Percentiles rank a stretch among this genome's conserved stretches.
Evolutionary conservation across 92 coral and sea anemone genomes (phyloP).

Genomic region (Palythoa caribaeorum): DNA sequence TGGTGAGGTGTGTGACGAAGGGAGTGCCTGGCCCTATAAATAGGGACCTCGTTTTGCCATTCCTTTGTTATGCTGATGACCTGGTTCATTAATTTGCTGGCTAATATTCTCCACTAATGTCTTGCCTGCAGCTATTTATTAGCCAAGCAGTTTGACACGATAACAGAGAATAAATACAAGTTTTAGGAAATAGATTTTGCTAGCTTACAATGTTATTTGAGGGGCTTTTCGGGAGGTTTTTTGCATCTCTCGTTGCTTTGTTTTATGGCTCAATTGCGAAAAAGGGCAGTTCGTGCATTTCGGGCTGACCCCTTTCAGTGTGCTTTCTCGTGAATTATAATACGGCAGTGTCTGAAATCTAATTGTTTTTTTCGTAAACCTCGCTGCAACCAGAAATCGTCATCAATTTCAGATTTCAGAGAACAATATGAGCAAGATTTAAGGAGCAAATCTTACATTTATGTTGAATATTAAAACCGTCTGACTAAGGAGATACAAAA

Average conservation of each 20-base stretch:
- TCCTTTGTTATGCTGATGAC: slow-evolving; percentile 85
- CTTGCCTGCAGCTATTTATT: slow-evolving; percentile 84
- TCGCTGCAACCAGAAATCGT: slow-evolving; percentile 4
- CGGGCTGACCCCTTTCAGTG: slow-evolving; percentile 15
- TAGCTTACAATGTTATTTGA: slow-evolving; percentile 20
- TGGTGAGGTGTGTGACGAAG: slow-evolving; percentile 33
- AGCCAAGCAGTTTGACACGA: slow-evolving; percentile 44
- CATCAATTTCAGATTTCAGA: not conserved
- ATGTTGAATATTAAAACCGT: not conserved
- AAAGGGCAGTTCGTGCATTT: slow-evolving; percentile 19
- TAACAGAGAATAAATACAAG: slow-evolving; percentile 48
- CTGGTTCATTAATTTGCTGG: slow-evolving; percentile 73
- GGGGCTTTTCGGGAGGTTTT: not conserved
- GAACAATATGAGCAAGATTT: slow-evolving; percentile 18
- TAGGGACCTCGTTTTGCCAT: slow-evolving; percentile 70
- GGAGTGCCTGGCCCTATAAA: slow-evolving; percentile 72
- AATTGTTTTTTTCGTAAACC: slow-evolving; percentile 41
- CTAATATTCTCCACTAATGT: slow-evolving; percentile 79
- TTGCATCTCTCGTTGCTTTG: not conserved
- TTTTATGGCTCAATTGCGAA: not conserved
- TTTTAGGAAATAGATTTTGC: slow-evolving; percentile 20
- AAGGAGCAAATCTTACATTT: slow-evolving; percentile 12
- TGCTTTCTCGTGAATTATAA: slow-evolving; percentile 31
- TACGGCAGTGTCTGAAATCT: slow-evolving; percentile 35
- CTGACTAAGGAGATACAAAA: slow-evolving; percentile 4